Percentiles rank a stretch among this genome's conserved stretches.
phyloP scores from a whole-genome alignment of 2,888 invertebrate species.

The Netelia fuscicornis region DNA sequence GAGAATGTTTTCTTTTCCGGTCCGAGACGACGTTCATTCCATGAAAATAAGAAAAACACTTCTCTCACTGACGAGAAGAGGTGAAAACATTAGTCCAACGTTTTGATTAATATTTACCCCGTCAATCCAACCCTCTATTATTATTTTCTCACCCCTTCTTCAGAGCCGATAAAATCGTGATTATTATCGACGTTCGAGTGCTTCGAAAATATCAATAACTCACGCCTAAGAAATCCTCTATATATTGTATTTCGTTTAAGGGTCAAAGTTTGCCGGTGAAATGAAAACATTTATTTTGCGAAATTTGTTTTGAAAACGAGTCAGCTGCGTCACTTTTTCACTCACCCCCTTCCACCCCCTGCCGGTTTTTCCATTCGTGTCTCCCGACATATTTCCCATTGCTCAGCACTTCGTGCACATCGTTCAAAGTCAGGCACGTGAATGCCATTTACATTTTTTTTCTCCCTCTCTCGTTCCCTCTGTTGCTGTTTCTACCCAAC shows the following conservation, averaged over 20 bases:
- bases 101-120: slow-evolving; percentile 66
- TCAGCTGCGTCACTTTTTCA: slow-evolving; percentile 45
- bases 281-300: slow-evolving; percentile 23
- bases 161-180: slow-evolving; percentile 15
- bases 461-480: slow-evolving; percentile 44
- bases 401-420: slow-evolving; percentile 62
- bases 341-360: not conserved
- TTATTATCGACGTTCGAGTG: slow-evolving; percentile 52
- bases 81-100: slow-evolving; percentile 46
- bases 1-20: slow-evolving; percentile 42
- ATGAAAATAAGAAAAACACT: slow-evolving; percentile 60
- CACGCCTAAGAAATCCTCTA: not conserved
- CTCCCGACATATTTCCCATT: slow-evolving; percentile 61
- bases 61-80: slow-evolving; percentile 32
- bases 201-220: slow-evolving; percentile 59
- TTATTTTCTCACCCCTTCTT: slow-evolving; percentile 21
- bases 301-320: slow-evolving; percentile 50
- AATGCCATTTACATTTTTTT: slow-evolving; percentile 64
- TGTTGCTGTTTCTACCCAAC: slow-evolving; percentile 53
- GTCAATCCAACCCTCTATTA: slow-evolving; percentile 54
- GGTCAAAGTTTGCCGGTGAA: slow-evolving; percentile 3
- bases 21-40: not conserved
- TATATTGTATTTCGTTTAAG: slow-evolving; percentile 14
- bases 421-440: slow-evolving; percentile 67
- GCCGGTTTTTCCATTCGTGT: slow-evolving; percentile 21